These are phyloP conservation scores for Clistopyga incitator DNA, from an alignment of 2,888 invertebrate genomes.

Conservation along the genomic window DNA sequence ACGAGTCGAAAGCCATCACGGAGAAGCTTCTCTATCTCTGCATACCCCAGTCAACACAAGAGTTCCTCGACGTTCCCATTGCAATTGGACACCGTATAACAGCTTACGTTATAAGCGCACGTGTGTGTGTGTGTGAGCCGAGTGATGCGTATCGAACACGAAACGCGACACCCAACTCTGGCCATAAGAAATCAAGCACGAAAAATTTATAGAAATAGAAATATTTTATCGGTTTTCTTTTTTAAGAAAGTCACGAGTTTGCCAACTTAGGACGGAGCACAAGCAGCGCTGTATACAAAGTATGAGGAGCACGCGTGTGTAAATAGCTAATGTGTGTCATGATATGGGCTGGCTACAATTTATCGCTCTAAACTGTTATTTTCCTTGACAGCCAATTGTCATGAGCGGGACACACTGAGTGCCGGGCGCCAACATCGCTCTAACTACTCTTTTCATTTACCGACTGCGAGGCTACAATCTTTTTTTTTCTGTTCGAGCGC, in stretches of 20 bases:
- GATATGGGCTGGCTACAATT: slow-evolving; percentile 7
- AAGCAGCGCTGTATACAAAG: background rate
- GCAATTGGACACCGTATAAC: slow-evolving; percentile 75
- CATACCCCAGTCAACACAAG: slow-evolving; percentile 56
- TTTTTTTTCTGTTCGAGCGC: background rate
- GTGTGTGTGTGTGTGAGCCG: slow-evolving; percentile 47
- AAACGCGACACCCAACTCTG: slow-evolving; percentile 69
- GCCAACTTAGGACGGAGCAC: background rate
- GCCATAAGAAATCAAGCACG: slow-evolving; percentile 56
- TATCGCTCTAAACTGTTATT: background rate
- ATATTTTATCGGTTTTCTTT: slow-evolving; percentile 36
- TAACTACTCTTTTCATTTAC: slow-evolving; percentile 6
- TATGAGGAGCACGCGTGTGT: background rate
- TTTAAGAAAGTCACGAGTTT: slow-evolving; percentile 14
- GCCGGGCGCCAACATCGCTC: background rate
- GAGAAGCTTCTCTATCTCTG: slow-evolving; percentile 9
- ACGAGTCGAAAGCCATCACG: slow-evolving; percentile 22
- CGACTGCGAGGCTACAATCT: background rate
- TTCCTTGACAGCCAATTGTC: slow-evolving; percentile 29
- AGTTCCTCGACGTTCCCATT: slow-evolving; percentile 72
- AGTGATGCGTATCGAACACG: slow-evolving; percentile 59
- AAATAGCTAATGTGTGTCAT: background rate
- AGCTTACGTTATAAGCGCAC: slow-evolving; percentile 46
- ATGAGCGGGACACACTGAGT: background rate
- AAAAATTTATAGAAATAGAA: slow-evolving; percentile 50